A percentile compares a stretch with the other conserved stretches of the same genome.
These are phyloP conservation scores for Callipepla squamata DNA, from an alignment of 2,113 vertebrate genomes.

Conservation along the genomic window DNA sequence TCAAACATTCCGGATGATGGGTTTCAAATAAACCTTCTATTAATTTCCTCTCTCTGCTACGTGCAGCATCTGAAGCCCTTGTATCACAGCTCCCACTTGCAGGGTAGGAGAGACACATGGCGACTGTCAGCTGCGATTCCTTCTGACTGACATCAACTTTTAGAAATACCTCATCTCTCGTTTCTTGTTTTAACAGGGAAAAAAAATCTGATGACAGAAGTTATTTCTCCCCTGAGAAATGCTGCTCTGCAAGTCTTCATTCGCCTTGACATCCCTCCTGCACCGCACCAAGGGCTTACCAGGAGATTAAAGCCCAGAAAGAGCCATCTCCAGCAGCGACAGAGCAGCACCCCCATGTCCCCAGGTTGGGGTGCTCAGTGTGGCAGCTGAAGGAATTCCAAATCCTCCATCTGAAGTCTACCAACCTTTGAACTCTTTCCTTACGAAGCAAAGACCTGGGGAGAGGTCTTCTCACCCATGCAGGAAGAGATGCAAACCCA, in stretches of 20 bases:
- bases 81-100: neutral
- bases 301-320: neutral
- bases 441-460: conserved; percentile 34
- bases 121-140: neutral
- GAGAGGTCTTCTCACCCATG: neutral
- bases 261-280: neutral
- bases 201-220: neutral
- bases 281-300: neutral
- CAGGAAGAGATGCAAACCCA: conserved; percentile 31
- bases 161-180: neutral
- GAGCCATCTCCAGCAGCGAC: neutral
- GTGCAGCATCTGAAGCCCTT: neutral
- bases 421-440: neutral
- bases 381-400: neutral
- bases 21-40: neutral
- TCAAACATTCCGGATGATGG: neutral
- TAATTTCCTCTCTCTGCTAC: neutral
- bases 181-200: neutral
- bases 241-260: neutral
- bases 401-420: neutral
- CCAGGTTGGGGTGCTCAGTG: neutral
- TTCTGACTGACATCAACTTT: neutral
- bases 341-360: neutral
- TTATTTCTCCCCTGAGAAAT: neutral
- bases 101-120: neutral